A percentile compares a stretch with the other conserved stretches of the same genome.
Evolutionary conservation across 1,140 invertebrate genomes (phyloP).

Genomic region (Lysiphlebus fabarum): DNA sequence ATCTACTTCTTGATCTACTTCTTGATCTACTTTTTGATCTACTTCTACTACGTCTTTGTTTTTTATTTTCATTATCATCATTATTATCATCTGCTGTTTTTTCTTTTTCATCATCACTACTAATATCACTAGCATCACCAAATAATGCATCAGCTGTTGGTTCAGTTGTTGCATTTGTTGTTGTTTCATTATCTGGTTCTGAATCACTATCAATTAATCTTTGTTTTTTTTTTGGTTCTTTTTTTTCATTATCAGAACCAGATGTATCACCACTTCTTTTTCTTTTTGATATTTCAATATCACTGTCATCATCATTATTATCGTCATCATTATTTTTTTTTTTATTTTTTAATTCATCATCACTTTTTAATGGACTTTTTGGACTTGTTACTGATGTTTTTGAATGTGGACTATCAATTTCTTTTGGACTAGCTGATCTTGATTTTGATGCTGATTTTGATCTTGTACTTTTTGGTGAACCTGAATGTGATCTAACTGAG

Average conservation of each 20-base stretch:
- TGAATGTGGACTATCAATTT: slow-evolving; percentile 34
- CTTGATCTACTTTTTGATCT: slow-evolving; percentile 40
- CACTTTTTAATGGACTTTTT: slow-evolving; percentile 35
- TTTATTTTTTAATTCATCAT: slow-evolving; percentile 37
- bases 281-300: slow-evolving; percentile 27
- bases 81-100: slow-evolving; percentile 49
- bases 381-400: slow-evolving; percentile 28
- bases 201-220: slow-evolving; percentile 56
- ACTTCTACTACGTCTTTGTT: slow-evolving; percentile 41
- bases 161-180: slow-evolving; percentile 35
- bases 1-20: slow-evolving; percentile 44
- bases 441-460: slow-evolving; percentile 28
- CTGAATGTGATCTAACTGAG: slow-evolving; percentile 33
- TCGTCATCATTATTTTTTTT: slow-evolving; percentile 5
- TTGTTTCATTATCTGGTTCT: slow-evolving; percentile 45
- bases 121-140: slow-evolving; percentile 91
- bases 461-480: slow-evolving; percentile 28
- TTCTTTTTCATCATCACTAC: slow-evolving; percentile 70
- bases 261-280: slow-evolving; percentile 43
- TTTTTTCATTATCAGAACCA: slow-evolving; percentile 37
- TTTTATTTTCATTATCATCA: slow-evolving; percentile 45
- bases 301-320: slow-evolving; percentile 32
- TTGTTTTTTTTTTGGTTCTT: slow-evolving; percentile 44
- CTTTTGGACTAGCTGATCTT: slow-evolving; percentile 37
- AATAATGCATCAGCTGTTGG: slow-evolving; percentile 81